Evolutionary conservation across 2,888 invertebrate genomes (phyloP).

Genomic region (Leptopilina myrica): DNA sequence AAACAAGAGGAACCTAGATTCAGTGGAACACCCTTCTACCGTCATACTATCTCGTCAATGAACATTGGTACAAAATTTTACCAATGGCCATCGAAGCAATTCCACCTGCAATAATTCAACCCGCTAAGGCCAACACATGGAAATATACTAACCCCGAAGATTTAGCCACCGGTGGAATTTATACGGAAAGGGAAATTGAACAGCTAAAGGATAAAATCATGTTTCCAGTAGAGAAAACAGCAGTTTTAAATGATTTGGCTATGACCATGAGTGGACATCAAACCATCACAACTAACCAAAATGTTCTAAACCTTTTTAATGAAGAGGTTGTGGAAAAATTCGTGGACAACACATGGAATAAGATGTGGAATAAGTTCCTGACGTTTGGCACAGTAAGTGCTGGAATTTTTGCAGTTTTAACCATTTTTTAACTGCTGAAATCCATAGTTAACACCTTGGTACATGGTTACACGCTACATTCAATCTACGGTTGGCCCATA

Average conservation of each 20-base stretch:
- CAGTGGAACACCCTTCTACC: too few species aligned
- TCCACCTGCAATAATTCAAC: conserved; percentile 30
- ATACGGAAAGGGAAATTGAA: conserved; percentile 41
- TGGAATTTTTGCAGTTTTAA: too few species aligned
- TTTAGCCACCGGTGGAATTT: conserved; percentile 49
- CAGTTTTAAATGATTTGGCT: not conserved
- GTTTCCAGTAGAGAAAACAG: conserved; percentile 36
- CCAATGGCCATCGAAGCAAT: not conserved
- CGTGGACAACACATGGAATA: not conserved
- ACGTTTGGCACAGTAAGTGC: not conserved
- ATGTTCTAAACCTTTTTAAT: not conserved
- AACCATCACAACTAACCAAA: not conserved
- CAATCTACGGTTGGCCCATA: too few species aligned
- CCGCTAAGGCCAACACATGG: conserved; percentile 18
- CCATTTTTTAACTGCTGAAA: too few species aligned
- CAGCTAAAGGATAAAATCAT: conserved; percentile 41
- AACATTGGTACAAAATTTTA: too few species aligned
- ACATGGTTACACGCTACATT: too few species aligned
- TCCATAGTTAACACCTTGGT: too few species aligned
- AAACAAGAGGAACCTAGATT: too few species aligned
- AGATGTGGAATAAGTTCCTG: not conserved
- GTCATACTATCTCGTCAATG: too few species aligned
- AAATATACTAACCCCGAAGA: conserved; percentile 24
- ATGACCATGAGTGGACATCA: not conserved
- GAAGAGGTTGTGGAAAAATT: not conserved